Evolutionary conservation across 2,797 vertebrate genomes (phyloP).

Genomic region (Halcyon chelicuti): DNA sequence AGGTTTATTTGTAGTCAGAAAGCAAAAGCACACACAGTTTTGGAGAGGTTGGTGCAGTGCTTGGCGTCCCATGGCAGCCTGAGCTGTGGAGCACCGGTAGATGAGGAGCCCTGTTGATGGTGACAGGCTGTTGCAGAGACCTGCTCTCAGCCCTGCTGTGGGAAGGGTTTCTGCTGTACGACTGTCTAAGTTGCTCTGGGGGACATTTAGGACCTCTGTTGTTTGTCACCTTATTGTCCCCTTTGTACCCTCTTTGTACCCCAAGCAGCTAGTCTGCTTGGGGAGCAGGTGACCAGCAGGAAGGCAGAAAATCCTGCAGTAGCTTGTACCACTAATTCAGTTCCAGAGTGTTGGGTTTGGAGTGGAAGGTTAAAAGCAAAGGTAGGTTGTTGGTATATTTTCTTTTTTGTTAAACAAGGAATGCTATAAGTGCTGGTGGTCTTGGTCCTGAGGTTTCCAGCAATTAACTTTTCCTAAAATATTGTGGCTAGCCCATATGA

Average conservation of each 20-base stretch:
- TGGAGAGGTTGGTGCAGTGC: neutral
- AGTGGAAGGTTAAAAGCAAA: neutral
- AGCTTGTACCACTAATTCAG: neutral
- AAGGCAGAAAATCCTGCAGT: neutral
- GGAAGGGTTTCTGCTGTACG: neutral
- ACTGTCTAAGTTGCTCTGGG: neutral
- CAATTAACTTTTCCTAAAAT: neutral
- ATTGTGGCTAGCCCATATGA: neutral
- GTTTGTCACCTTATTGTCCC: neutral
- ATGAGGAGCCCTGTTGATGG: neutral
- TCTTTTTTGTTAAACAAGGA: neutral
- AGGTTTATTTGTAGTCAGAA: neutral
- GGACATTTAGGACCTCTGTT: neutral
- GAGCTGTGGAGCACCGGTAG: neutral
- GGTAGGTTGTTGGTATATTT: fast-evolving
- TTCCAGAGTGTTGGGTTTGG: neutral
- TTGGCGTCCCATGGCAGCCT: neutral
- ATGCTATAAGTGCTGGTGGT: neutral
- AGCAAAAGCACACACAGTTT: neutral
- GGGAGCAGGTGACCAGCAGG: neutral
- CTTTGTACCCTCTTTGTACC: neutral
- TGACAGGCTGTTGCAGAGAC: neutral
- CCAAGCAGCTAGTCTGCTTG: neutral
- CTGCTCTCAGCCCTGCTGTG: neutral
- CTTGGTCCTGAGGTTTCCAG: neutral